Evolutionary conservation across 2,797 vertebrate genomes (phyloP), one percentile per base, ranked within the genome.

Genomic region (Rhinella marina): DNA sequence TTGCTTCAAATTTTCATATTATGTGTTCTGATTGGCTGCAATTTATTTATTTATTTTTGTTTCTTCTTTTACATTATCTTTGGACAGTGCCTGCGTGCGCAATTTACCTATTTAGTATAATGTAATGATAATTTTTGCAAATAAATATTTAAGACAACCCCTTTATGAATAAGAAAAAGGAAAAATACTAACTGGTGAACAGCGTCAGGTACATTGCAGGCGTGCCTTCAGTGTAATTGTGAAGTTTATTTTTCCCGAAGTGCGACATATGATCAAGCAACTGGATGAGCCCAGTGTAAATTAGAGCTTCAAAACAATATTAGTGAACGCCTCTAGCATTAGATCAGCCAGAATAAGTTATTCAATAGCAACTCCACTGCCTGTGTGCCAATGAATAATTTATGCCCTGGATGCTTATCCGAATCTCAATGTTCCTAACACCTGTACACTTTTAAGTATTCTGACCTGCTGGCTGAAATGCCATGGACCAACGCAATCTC

Each of bases 311-410:
- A n/a, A 62, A 9, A 32, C 61, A 9, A 48, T 41, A 64, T n/a
- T 48, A 19, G 41, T 6, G 41, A 68, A 48, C 21, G 82, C 64
- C n/a, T 84, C n/a, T 4, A 29, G 64, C 23, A 84, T 17, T 23
- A 19, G 0, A 41, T 23, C 48, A 50, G 41, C 84, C n/a, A 61
- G 16, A 50, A 19, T 57, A 27, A 59, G 29, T 66, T 77, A 12
- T 61, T 76, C 32, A 50, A 64, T 48, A 48, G 61, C 61, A 13
- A 8, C 4, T 7, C 25, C 52, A 61, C 9, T 7, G 32, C 82
- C 52, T 61, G 54, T 13, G 82, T 48, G 70, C 14, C 16, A 21
- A 82, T 87, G 68, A 87, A 87, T 87, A 73, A 87, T 87, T 73
- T 23, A 87, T 56, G 41, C 16, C 41, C 56, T 75, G 25, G 85